phyloP scores from a whole-genome alignment of 2,797 vertebrate species.

The Erithacus rubecula region DNA sequence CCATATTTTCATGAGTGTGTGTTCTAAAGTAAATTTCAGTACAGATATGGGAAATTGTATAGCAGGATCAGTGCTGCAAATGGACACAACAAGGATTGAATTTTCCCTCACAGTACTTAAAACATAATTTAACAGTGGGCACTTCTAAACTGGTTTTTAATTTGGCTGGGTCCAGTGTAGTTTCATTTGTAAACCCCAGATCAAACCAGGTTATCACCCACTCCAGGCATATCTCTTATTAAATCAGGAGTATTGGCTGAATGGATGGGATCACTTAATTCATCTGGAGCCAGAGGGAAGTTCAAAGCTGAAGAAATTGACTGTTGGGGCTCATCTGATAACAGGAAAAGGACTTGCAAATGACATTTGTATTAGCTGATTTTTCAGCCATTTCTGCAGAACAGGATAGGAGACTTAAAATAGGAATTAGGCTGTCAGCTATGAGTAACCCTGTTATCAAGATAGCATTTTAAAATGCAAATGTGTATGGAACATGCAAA shows the following conservation, averaged over 20 bases:
- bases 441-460: background rate
- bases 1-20: background rate
- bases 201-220: conserved; percentile 16
- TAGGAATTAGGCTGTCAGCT: background rate
- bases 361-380: conserved; percentile 33
- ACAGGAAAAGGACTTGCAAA: conserved; percentile 49
- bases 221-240: conserved; percentile 2
- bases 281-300: conserved; percentile 8
- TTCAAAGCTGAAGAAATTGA: conserved; percentile 53
- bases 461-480: background rate
- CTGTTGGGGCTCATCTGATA: conserved; percentile 47
- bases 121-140: background rate
- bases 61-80: background rate
- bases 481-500: background rate
- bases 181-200: background rate
- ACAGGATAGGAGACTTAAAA: background rate
- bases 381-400: conserved; percentile 34
- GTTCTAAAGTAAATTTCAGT: background rate
- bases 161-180: background rate
- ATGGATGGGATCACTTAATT: background rate
- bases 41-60: fast-evolving
- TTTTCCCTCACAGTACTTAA: background rate
- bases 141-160: background rate
- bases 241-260: conserved; percentile 15
- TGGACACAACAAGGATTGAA: background rate